Base-by-base conservation (phyloP, 2,113 vertebrate genomes). In the Isichthys henryi region DNA sequence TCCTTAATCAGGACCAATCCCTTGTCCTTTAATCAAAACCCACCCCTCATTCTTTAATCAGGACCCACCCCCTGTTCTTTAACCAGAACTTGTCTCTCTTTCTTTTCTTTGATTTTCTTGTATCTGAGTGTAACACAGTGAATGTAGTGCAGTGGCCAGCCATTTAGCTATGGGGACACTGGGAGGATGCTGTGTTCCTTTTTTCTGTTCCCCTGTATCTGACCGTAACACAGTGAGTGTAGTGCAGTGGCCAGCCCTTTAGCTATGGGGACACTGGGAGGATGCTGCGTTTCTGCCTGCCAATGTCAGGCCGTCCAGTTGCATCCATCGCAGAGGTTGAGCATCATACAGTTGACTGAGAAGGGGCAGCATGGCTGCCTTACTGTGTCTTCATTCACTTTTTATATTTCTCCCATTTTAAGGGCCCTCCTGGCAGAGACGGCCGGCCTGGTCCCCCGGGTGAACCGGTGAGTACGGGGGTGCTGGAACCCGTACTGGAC, bases 371-470 rank as follows among this genome's bases (percentile, higher is more conserved):
- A 52, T 62, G 58, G n/a, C 50, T 45, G 19, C 15, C 35, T 82
- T 45, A 45, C 77, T 43, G 86, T 53, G 88, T 87, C 66, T 87
- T 92, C 35, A 77, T 92, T 93, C 91, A 91, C 53, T 91, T 88
- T 93, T 43, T 31, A 90, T 94, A 92, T 94, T 92, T 77, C 17
- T 15, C 3, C 31, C 13, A 56, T 87, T 93, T 96, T 95, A 93
- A 99, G 98, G 98, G 98, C 86, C 90, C 95, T 90, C 97, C 98
- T 84, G 98, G 98, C 91, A 97, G 94, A 91, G 96, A 97, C 90
- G 98, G 98, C 87, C 96, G 94, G 88, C 97, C 97, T 88, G 98
- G 98, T 88, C 95, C 96, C 3, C 97, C 97, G 58, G 98, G 98
- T 94, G 97, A 98, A 94, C 97, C 96, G 91, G 98, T 99, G 96